phyloP scores from a whole-genome alignment of 2,797 vertebrate genomes.

The Erethizon dorsatum region DNA sequence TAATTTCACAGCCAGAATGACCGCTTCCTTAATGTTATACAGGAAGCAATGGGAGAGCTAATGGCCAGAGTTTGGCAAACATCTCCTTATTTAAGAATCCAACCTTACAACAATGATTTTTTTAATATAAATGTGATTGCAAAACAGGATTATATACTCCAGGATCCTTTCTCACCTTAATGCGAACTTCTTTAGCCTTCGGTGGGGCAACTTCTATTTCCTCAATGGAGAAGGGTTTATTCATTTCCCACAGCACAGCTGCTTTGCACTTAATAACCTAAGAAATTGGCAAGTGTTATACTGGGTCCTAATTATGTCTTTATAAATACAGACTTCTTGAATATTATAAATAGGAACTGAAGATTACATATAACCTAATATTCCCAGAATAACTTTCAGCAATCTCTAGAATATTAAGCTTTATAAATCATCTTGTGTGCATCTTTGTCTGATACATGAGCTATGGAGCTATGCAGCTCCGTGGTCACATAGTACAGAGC shows the following conservation, averaged over 20 bases:
- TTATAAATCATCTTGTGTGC: not conserved
- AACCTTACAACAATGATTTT: not conserved
- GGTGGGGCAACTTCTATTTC: conserved; percentile 93
- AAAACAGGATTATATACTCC: not conserved
- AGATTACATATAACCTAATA: conserved; percentile 19
- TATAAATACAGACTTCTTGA: not conserved
- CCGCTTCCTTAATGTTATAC: not conserved
- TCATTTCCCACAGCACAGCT: conserved; percentile 92
- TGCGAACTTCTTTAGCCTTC: conserved; percentile 91
- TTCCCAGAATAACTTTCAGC: not conserved
- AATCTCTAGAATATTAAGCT: not conserved
- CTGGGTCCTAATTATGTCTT: not conserved
- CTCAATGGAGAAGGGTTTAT: conserved; percentile 91
- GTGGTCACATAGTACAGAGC: not conserved
- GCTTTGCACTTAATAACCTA: conserved; percentile 94
- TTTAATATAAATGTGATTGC: not conserved
- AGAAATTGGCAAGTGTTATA: not conserved
- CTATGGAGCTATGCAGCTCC: not conserved
- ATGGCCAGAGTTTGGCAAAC: not conserved
- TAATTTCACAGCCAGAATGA: not conserved
- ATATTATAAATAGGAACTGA: not conserved
- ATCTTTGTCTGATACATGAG: not conserved
- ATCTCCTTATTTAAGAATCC: not conserved
- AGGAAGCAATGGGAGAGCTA: not conserved
- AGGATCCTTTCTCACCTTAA: conserved; percentile 89